These are phyloP conservation scores for Clarias pachynema DNA, from an alignment of 2,797 vertebrate species.

Conservation along the genomic window DNA sequence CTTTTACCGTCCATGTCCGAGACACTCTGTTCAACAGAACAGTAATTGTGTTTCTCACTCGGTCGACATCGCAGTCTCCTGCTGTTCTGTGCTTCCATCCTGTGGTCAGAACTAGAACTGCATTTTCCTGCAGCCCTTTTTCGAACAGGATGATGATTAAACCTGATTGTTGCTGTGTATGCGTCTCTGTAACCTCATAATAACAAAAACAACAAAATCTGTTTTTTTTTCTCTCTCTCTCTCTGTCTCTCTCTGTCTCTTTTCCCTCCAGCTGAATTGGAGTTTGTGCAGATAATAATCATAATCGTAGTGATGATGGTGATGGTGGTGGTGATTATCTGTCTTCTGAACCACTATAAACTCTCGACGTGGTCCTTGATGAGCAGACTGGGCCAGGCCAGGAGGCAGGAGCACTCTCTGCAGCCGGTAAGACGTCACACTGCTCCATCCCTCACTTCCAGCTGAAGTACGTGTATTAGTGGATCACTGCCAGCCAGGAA, in stretches of 20 bases:
- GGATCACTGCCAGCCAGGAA: slow-evolving; percentile 17
- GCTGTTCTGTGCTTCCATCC: slow-evolving; percentile 51
- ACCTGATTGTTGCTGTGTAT: not conserved
- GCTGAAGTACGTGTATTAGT: slow-evolving; percentile 25
- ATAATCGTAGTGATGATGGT: slow-evolving; percentile 89
- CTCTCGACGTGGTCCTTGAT: slow-evolving; percentile 84
- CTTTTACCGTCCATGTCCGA: not conserved
- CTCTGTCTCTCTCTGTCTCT: slow-evolving; percentile 11
- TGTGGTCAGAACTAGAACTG: slow-evolving; percentile 36
- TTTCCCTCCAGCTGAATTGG: slow-evolving; percentile 82
- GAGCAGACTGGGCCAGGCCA: slow-evolving; percentile 79
- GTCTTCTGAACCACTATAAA: slow-evolving; percentile 87
- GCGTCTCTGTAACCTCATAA: not conserved
- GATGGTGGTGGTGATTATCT: slow-evolving; percentile 88
- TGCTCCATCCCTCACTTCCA: slow-evolving; percentile 8
- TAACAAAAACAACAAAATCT: not conserved
- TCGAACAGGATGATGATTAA: not conserved
- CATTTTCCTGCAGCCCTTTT: slow-evolving; percentile 1
- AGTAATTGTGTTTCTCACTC: not conserved
- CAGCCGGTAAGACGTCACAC: slow-evolving; percentile 52
- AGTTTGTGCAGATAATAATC: slow-evolving; percentile 90
- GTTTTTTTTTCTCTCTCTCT: slow-evolving; percentile 25
- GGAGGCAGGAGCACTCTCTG: slow-evolving; percentile 76
- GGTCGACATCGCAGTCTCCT: not conserved
- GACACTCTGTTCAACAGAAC: not conserved